These are phyloP conservation scores for Austrofundulus limnaeus DNA, from an alignment of 2,113 vertebrate genomes.

Conservation along the genomic window DNA sequence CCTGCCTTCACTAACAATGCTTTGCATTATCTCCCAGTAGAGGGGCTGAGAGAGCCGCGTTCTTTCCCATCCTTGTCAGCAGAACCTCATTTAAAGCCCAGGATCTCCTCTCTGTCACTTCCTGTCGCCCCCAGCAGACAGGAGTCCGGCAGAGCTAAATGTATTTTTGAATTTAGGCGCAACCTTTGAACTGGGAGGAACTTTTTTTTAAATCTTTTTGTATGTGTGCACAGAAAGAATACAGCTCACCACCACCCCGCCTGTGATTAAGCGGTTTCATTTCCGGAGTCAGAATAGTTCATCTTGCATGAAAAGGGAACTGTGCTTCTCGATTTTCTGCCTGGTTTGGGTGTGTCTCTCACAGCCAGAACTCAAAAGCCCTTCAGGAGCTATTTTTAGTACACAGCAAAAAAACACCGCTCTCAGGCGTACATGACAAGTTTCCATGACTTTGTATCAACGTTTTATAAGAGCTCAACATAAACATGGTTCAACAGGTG, in stretches of 20 bases:
- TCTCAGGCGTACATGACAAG: slow-evolving; percentile 28
- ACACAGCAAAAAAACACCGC: slow-evolving; percentile 48
- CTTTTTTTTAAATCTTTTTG: slow-evolving; percentile 2
- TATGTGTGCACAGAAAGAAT: slow-evolving; percentile 13
- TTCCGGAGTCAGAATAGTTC: slow-evolving; percentile 54
- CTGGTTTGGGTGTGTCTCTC: slow-evolving; percentile 73
- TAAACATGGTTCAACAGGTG: not conserved
- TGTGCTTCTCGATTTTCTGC: slow-evolving; percentile 51
- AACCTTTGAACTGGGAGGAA: not conserved
- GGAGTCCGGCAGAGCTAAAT: not conserved
- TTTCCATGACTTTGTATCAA: slow-evolving; percentile 51
- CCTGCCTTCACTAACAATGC: slow-evolving; percentile 73
- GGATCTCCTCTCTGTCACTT: slow-evolving; percentile 62
- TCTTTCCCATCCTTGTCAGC: slow-evolving; percentile 77
- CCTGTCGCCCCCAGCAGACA: slow-evolving; percentile 61
- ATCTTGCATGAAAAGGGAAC: slow-evolving; percentile 68
- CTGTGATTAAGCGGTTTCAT: slow-evolving; percentile 35
- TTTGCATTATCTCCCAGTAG: slow-evolving; percentile 73
- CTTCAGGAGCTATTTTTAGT: slow-evolving; percentile 77
- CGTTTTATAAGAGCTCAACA: not conserved
- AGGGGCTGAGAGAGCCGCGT: slow-evolving; percentile 71
- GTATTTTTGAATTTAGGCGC: not conserved
- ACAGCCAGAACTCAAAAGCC: slow-evolving; percentile 59
- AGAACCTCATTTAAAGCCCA: slow-evolving; percentile 60
- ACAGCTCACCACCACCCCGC: slow-evolving; percentile 16